Evolutionary conservation across 2,797 vertebrate genomes (phyloP), one percentile per base, ranked within the genome.

Genomic region (Pipistrellus pipistrellus): DNA sequence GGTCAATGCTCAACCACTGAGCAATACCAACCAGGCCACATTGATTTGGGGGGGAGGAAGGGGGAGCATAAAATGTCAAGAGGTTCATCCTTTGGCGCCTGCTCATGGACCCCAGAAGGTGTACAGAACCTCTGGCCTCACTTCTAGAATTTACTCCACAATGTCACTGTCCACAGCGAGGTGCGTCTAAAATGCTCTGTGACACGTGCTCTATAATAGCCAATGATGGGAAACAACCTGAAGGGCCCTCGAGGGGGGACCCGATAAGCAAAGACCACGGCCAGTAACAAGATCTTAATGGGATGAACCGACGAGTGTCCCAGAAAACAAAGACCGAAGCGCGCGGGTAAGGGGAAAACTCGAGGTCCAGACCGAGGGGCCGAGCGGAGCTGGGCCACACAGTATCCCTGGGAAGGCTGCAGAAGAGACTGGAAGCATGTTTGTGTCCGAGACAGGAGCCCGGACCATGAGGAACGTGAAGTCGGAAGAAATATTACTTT

Each of bases 311-410:
- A 30, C 2, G 32, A 66, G 23, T 8, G 0, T 3, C 21, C 32
- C 32, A 15, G 3, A 25, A 68, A 62, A 59, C 55, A 17, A 75
- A 62, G 21, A 32, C 30, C 30, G 2, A 32, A 38, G 46, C 4
- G 20, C 18, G 4, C 2, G 8, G 27, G 4, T 6, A n/a, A 51
- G 30, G 8, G 71, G 76, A 46, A 87, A 59, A 64, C 15, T 27
- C 21, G 12, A 51, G 38, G 38, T 2, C 14, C 21, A 35, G 59
- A 68, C 53, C 2, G 46, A 11, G 0, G 21, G 1, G 7, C 59
- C 48, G 30, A 15, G 27, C 3, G 10, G 2, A 18, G 20, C 0
- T 3, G 15, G 8, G 8, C 13, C n/a, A n/a, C 20, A 5, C 0
- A 9, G 1, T 0, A 20, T 15, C 44, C 73, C 91, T 48, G 6